These are phyloP conservation scores for Halcyon badia DNA, from an alignment of 2,797 vertebrate genomes.

Conservation along the genomic window DNA sequence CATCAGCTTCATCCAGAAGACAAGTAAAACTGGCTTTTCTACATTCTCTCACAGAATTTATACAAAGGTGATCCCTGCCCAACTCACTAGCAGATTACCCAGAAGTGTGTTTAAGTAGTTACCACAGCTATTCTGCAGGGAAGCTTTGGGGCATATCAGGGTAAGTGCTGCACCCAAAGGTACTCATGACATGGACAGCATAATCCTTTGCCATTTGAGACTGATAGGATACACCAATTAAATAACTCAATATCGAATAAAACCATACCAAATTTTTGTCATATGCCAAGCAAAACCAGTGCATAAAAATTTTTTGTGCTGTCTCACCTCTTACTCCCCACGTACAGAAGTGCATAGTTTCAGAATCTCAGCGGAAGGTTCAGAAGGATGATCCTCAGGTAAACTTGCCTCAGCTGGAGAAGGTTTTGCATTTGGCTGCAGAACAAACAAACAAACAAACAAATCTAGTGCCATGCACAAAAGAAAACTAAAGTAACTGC, in stretches of 20 bases:
- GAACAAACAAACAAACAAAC: conserved; percentile 44
- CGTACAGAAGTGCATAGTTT: not conserved
- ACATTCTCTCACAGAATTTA: not conserved
- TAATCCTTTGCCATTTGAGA: not conserved
- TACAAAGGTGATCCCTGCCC: not conserved
- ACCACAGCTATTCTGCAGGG: not conserved
- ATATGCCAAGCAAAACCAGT: not conserved
- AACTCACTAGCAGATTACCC: not conserved
- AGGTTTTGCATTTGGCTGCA: conserved; percentile 59
- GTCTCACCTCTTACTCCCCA: not conserved
- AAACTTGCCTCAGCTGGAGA: not conserved
- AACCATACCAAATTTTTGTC: not conserved
- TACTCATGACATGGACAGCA: rapidly evolving
- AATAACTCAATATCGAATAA: not conserved
- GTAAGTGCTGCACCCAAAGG: not conserved
- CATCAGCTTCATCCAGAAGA: not conserved
- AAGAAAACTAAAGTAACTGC: conserved; percentile 39
- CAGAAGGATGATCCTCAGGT: not conserved
- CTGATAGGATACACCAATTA: not conserved
- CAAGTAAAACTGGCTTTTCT: not conserved
- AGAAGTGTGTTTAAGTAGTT: not conserved
- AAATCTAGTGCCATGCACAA: not conserved
- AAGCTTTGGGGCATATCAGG: not conserved
- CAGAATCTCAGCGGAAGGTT: not conserved
- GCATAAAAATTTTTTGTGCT: rapidly evolving